Conservation (phyloP, 35 echinoderm and acorn worm species). For the Apostichopus californicus region DNA sequence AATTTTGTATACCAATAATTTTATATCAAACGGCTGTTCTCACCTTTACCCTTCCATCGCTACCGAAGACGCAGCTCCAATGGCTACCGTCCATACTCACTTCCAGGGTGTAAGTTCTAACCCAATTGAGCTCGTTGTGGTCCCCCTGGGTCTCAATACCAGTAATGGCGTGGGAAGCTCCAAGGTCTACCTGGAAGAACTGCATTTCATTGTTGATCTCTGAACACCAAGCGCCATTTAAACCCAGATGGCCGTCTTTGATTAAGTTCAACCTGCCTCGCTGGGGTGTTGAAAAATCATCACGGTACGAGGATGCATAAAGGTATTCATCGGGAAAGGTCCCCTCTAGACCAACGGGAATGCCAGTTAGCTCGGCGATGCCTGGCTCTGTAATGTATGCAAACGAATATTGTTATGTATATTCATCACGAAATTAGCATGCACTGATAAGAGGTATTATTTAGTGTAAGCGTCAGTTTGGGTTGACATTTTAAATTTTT, state of each 20-base stretch:
- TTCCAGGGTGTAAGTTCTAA: slow-evolving; percentile 32
- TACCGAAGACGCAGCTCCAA: slow-evolving; percentile 47
- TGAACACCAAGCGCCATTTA: slow-evolving; percentile 36
- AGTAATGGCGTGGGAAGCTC: neutral
- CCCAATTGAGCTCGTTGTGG: slow-evolving; percentile 30
- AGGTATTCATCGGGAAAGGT: slow-evolving; percentile 7
- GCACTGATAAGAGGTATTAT: too few relatives aligned
- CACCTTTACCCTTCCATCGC: slow-evolving; percentile 46
- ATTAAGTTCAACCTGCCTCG: slow-evolving; percentile 17
- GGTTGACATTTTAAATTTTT: too few relatives aligned
- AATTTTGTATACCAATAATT: too few relatives aligned
- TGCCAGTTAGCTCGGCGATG: neutral
- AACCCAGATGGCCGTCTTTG: neutral
- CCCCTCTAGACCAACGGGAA: neutral
- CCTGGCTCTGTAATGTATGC: neutral
- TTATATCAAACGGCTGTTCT: neutral
- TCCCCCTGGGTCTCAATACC: slow-evolving; percentile 28
- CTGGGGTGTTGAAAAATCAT: slow-evolving; percentile 8
- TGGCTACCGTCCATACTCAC: slow-evolving; percentile 31
- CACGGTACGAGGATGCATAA: slow-evolving; percentile 40
- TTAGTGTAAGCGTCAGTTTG: too few relatives aligned
- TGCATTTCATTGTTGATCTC: slow-evolving; percentile 40
- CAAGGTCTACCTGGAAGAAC: slow-evolving; percentile 41
- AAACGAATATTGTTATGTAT: neutral
- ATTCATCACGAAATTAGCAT: neutral